These are phyloP conservation scores for Trilocha varians DNA, from an alignment of 2,888 invertebrate species.

Conservation along the genomic window DNA sequence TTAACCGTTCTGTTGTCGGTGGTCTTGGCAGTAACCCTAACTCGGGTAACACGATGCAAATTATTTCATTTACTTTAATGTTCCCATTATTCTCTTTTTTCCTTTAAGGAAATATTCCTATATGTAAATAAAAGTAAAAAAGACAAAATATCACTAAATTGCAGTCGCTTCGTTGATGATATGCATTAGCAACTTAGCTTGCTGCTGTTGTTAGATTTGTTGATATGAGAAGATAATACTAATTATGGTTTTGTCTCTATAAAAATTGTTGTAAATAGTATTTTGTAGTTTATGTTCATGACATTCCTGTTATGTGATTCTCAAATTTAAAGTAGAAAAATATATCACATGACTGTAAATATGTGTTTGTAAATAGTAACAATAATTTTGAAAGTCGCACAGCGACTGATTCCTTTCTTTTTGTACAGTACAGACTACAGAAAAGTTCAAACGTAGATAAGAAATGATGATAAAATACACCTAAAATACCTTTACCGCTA, in stretches of 20 bases:
- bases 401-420: slow-evolving; percentile 48
- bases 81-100: slow-evolving; percentile 45
- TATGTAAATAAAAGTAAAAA: slow-evolving; percentile 50
- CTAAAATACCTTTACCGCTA: slow-evolving; percentile 50
- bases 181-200: slow-evolving; percentile 47
- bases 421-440: slow-evolving; percentile 30
- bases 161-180: slow-evolving; percentile 48
- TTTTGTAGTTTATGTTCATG: slow-evolving; percentile 34
- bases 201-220: slow-evolving; percentile 42
- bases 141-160: slow-evolving; percentile 38
- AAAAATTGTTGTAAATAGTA: slow-evolving; percentile 47
- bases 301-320: slow-evolving; percentile 68
- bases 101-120: slow-evolving; percentile 34
- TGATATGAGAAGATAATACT: slow-evolving; percentile 21
- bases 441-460: slow-evolving; percentile 37
- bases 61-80: slow-evolving; percentile 33
- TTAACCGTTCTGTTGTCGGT: slow-evolving; percentile 47
- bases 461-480: slow-evolving; percentile 35
- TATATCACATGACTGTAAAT: slow-evolving; percentile 62
- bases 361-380: slow-evolving; percentile 65
- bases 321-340: slow-evolving; percentile 53
- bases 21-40: slow-evolving; percentile 51
- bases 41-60: slow-evolving; percentile 26
- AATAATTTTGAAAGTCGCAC: slow-evolving; percentile 49
- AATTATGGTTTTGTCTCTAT: slow-evolving; percentile 20